phyloP scores from a whole-genome alignment of 1,140 invertebrate genomes.

The Propsilocerus akamusi region DNA sequence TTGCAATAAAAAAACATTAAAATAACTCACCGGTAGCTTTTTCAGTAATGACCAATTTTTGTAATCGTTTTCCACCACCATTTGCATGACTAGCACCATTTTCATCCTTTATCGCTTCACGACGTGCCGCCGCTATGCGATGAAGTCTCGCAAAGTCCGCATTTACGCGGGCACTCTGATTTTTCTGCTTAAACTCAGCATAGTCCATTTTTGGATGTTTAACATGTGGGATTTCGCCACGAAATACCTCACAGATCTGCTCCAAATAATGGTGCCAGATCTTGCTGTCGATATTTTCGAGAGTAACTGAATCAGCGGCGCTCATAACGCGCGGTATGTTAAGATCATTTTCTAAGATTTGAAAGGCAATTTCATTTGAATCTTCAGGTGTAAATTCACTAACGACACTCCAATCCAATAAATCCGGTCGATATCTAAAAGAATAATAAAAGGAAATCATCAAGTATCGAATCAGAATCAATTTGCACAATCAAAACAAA shows the following conservation, averaged over 20 bases:
- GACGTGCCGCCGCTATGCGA: not conserved
- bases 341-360: slow-evolving; percentile 54
- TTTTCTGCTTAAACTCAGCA: slow-evolving; percentile 22
- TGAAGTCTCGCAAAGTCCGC: not conserved
- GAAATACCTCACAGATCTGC: slow-evolving; percentile 70
- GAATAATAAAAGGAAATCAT: slow-evolving; percentile 15
- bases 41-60: no score
- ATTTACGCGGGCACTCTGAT: slow-evolving; percentile 11
- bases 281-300: slow-evolving; percentile 50
- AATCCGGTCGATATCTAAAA: slow-evolving; percentile 70
- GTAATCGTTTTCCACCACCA: no score
- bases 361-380: slow-evolving; percentile 69
- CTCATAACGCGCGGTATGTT: slow-evolving; percentile 62
- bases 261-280: slow-evolving; percentile 66
- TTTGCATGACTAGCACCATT: not conserved
- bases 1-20: no score
- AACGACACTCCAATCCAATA: slow-evolving; percentile 54
- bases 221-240: slow-evolving; percentile 63
- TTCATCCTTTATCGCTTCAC: not conserved
- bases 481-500: no score
- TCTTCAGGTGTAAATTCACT: slow-evolving; percentile 36
- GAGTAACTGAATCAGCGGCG: slow-evolving; percentile 57
- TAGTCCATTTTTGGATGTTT: slow-evolving; percentile 50
- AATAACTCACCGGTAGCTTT: no score
- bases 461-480: not conserved